Conservation (phyloP, 2,797 vertebrate genomes). For the Brachymystax lenok region DNA sequence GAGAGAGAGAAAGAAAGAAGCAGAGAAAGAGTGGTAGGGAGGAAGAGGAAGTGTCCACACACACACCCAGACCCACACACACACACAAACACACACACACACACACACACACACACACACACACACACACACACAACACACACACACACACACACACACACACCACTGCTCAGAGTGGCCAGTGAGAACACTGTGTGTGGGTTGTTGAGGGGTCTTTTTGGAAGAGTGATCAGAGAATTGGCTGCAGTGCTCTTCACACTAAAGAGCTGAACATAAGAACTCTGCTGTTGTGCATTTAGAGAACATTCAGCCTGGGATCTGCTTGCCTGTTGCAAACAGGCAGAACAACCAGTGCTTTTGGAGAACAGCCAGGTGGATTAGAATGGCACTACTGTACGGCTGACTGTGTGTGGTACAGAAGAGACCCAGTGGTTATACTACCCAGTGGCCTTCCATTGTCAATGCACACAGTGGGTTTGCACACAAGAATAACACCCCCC, state of each 20-base stretch:
- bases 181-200: conserved; percentile 62
- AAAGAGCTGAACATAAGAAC: conserved; percentile 46
- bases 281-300: conserved; percentile 68
- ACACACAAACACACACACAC: conserved; percentile 20
- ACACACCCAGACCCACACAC: no score
- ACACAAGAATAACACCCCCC: conserved; percentile 26
- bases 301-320: conserved; percentile 69
- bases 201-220: conserved; percentile 27
- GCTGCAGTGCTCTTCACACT: conserved; percentile 28
- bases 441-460: conserved; percentile 1
- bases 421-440: conserved; percentile 5
- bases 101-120: conserved; percentile 28
- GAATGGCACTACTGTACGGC: background rate
- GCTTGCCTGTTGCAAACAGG: conserved; percentile 42
- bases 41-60: conserved; percentile 50
- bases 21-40: conserved; percentile 51
- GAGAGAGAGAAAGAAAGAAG: conserved; percentile 17
- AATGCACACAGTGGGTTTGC: background rate
- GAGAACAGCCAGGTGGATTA: conserved; percentile 33
- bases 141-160: conserved; percentile 34
- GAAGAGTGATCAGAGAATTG: conserved; percentile 59
- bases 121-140: no score
- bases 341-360: conserved; percentile 45
- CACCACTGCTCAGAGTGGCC: conserved; percentile 36
- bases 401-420: conserved; percentile 24